Evolutionary conservation across 2,797 vertebrate genomes (phyloP).

Genomic region (Champsocephalus gunnari): DNA sequence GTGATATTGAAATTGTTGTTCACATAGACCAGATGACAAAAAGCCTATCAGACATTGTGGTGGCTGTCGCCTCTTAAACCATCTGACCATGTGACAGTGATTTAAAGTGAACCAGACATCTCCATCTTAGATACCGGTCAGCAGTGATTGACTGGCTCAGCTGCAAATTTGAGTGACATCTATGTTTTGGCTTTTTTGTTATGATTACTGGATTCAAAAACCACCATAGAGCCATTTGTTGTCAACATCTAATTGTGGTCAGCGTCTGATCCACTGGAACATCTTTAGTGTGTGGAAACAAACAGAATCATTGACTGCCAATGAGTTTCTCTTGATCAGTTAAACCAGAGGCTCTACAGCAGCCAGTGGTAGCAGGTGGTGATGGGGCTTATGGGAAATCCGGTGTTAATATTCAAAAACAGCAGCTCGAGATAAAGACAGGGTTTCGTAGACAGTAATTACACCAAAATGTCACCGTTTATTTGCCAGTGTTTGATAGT

Average conservation of each 20-base stretch:
- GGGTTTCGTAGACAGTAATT: constrained; percentile 41
- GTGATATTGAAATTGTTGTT: constrained; percentile 6
- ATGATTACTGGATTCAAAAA: neutral
- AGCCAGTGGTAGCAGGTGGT: constrained; percentile 16
- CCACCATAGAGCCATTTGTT: neutral
- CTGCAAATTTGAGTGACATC: constrained; percentile 6
- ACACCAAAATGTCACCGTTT: constrained; percentile 37
- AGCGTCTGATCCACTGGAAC: neutral
- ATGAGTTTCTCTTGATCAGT: constrained; percentile 21
- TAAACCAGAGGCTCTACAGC: constrained; percentile 9
- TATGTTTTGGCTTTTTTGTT: neutral
- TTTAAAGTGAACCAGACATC: constrained; percentile 20
- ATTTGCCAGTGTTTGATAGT: constrained; percentile 30
- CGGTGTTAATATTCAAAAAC: constrained; percentile 33
- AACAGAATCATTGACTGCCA: constrained; percentile 1
- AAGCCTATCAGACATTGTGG: neutral
- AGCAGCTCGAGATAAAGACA: constrained; percentile 21
- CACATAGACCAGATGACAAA: neutral
- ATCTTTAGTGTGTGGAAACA: neutral
- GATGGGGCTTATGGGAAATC: constrained; percentile 26
- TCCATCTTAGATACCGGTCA: neutral
- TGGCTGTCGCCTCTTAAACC: neutral
- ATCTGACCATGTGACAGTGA: constrained; percentile 11
- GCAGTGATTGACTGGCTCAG: neutral
- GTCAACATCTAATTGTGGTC: neutral